Percentiles rank a stretch among this genome's conserved stretches.
Evolutionary conservation across 2,888 invertebrate genomes (phyloP).

Genomic region (Cataglyphis cursor): DNA sequence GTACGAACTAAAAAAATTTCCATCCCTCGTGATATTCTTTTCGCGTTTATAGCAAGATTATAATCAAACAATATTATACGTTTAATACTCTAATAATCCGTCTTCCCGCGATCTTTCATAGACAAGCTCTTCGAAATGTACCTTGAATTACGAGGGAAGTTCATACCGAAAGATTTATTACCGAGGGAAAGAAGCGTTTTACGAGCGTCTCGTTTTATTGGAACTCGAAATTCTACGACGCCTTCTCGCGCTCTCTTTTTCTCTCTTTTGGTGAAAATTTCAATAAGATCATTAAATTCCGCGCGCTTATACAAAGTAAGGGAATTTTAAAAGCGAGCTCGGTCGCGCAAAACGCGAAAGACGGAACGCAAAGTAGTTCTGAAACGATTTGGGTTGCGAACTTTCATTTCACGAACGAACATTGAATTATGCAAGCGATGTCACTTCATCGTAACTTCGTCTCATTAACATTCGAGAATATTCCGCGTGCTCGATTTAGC

Average conservation of each 20-base stretch:
- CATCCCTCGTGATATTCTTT: neutral
- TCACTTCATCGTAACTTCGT: slow-evolving; percentile 43
- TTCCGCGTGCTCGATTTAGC: slow-evolving; percentile 32
- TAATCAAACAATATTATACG: slow-evolving; percentile 15
- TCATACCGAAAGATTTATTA: slow-evolving; percentile 44
- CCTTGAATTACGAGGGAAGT: slow-evolving; percentile 21
- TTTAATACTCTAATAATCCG: slow-evolving; percentile 42
- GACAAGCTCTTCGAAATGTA: slow-evolving; percentile 21
- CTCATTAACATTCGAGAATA: slow-evolving; percentile 64
- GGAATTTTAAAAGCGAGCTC: slow-evolving; percentile 36
- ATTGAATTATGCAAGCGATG: slow-evolving; percentile 45
- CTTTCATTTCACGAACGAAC: slow-evolving; percentile 1
- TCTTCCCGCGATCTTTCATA: neutral
- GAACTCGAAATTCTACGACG: slow-evolving; percentile 38
- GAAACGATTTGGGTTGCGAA: slow-evolving; percentile 19
- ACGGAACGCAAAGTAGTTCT: slow-evolving; percentile 28
- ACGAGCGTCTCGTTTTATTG: slow-evolving; percentile 53
- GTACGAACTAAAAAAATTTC: neutral
- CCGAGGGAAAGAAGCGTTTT: slow-evolving; percentile 36
- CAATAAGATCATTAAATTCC: slow-evolving; percentile 51
- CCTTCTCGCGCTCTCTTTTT: neutral
- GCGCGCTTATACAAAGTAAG: slow-evolving; percentile 38
- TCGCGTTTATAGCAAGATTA: neutral
- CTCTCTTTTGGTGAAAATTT: slow-evolving; percentile 38
- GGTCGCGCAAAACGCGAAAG: slow-evolving; percentile 15